Percentiles rank a stretch among this genome's conserved stretches.
phyloP scores from a whole-genome alignment of 2,888 invertebrate genomes.

The Holacanthella duospinosa region DNA sequence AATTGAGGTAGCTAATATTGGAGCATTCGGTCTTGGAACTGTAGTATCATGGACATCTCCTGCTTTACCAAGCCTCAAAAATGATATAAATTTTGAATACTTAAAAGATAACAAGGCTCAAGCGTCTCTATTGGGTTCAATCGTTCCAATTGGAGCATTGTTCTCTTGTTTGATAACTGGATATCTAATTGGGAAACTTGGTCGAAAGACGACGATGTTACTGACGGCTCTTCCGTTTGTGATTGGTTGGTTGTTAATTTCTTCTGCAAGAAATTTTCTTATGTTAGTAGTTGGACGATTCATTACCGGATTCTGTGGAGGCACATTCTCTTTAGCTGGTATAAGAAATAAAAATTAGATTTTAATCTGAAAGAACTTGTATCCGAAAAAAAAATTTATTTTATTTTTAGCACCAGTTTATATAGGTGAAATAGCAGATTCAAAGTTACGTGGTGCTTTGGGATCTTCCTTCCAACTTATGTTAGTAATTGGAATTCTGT shows the following conservation, averaged over 20 bases:
- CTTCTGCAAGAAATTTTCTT: constrained; percentile 32
- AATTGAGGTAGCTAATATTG: background rate
- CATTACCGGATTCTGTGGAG: constrained; percentile 17
- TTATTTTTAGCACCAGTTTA: constrained; percentile 57
- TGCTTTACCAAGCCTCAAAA: background rate
- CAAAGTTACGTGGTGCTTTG: constrained; percentile 67
- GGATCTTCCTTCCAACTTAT: constrained; percentile 81
- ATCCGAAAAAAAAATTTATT: too few relatives aligned
- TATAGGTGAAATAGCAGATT: constrained; percentile 68
- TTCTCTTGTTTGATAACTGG: background rate
- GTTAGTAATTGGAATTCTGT: constrained; percentile 43
- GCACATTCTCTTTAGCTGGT: background rate
- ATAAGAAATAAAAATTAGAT: background rate
- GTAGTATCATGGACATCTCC: background rate
- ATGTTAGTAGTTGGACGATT: constrained; percentile 46
- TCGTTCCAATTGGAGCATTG: background rate
- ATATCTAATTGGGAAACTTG: background rate
- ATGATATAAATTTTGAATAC: background rate
- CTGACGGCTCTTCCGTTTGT: constrained; percentile 8
- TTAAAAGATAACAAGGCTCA: background rate
- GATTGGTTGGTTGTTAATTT: constrained; percentile 42
- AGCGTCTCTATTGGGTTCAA: background rate
- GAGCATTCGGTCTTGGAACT: background rate
- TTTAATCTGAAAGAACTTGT: too few relatives aligned
- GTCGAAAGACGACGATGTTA: background rate